Base-by-base conservation (phyloP, 2,888 invertebrate species). In the Periphyllus acericola region DNA sequence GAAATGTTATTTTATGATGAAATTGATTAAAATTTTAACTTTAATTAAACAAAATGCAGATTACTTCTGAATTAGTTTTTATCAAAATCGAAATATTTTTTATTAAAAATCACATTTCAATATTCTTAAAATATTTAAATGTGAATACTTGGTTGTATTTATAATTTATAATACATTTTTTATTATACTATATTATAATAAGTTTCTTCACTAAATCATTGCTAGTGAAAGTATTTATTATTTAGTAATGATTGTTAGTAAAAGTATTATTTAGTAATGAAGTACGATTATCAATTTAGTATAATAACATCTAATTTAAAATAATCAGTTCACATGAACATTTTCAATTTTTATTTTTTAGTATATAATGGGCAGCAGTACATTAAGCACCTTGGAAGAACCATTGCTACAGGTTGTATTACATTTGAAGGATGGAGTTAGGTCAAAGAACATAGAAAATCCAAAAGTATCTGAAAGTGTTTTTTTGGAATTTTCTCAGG, bases 341-440 rank as follows among this genome's bases (percentile, higher is more conserved):
- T 55, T 75, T n/a, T 8, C 8, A 14, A 60, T 60, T 25, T 60
- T 60, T 60, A 21, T 72, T 79, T 89, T 89, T 40, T 84, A 89
- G 89, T 89, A 85, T 83, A 19, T 89, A 34, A 84, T 89, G 89
- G 89, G 89, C 14, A 89, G 89, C 72, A 89, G 89, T 72, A 40
- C 89, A 55, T 74, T 89, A 46, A 79, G 79, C 25, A 89, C 79
- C 72, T 72, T 89, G 36, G 89, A 89, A 84, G 78, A 84, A 72
- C 89, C 89, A n/a, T 60, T 89, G 29, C 55, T 89, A 4, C 79
- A 89, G 60, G 36, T 89, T 17, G 21, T 79, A 46, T 72, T 89
- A 29, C 89, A 89, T 66, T 84, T 89, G 21, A 85, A 87, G 32
- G 60, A 81, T 81, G 87, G 60, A 6, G 8, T 34, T 40, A 87